Percentiles rank a stretch among this genome's conserved stretches.
These are phyloP conservation scores for Neotoxoptera formosana DNA, from an alignment of 1,140 invertebrate genomes.

Conservation along the genomic window DNA sequence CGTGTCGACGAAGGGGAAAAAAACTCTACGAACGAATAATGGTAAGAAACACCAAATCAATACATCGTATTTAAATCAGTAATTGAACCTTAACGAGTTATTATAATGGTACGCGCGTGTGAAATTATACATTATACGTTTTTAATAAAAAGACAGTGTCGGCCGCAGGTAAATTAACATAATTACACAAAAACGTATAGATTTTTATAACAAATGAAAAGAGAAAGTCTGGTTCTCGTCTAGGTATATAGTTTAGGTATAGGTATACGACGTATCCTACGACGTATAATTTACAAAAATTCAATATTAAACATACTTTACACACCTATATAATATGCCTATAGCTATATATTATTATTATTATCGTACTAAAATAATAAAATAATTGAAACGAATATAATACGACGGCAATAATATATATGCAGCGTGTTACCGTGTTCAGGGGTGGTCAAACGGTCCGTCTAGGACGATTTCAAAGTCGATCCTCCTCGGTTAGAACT, in stretches of 20 bases:
- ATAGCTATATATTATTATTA: neutral
- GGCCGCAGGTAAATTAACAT: conserved; percentile 12
- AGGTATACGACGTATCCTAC: too few species aligned
- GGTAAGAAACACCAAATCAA: conserved; percentile 12
- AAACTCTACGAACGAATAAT: conserved; percentile 14
- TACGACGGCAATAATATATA: neutral
- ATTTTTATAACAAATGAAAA: conserved; percentile 50
- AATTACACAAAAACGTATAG: conserved; percentile 31
- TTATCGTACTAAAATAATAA: neutral
- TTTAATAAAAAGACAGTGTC: conserved; percentile 27
- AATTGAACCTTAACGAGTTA: conserved; percentile 10
- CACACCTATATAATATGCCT: neutral
- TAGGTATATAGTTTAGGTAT: neutral
- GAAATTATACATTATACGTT: conserved; percentile 9
- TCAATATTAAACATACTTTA: neutral
- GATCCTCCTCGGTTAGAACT: too few species aligned
- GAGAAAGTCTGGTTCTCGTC: conserved; percentile 10
- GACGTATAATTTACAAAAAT: conserved; percentile 27
- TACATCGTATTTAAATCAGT: conserved; percentile 32
- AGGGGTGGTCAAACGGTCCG: too few species aligned
- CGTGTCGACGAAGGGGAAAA: neutral
- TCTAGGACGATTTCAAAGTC: too few species aligned
- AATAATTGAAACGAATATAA: neutral
- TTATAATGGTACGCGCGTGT: conserved; percentile 28
- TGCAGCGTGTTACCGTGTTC: neutral